Evolutionary conservation across 2,113 vertebrate genomes (phyloP).

Genomic region (Tamias sibiricus): DNA sequence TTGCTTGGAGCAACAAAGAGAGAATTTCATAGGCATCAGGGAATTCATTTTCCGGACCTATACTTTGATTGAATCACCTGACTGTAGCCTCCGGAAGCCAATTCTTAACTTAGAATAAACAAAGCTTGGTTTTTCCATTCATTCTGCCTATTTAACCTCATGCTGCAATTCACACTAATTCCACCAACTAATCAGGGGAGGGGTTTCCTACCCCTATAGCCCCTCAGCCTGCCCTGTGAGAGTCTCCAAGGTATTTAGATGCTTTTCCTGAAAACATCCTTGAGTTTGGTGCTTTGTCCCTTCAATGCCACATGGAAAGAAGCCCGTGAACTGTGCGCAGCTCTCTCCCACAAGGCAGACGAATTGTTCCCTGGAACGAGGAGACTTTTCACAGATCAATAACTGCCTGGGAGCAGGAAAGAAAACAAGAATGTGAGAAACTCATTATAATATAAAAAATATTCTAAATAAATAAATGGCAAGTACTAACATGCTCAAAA

Average conservation of each 20-base stretch:
- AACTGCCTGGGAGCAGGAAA: constrained; percentile 44
- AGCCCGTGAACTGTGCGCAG: not conserved
- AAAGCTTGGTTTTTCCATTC: not conserved
- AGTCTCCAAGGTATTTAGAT: not conserved
- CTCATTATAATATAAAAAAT: constrained; percentile 81
- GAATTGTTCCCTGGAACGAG: constrained; percentile 54
- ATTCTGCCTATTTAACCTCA: constrained; percentile 37
- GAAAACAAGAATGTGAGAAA: constrained; percentile 74
- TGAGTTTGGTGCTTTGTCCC: not conserved
- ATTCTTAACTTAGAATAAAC: constrained; percentile 36
- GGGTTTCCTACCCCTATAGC: not conserved
- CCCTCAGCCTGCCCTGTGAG: too few relatives aligned
- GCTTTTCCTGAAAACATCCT: not conserved
- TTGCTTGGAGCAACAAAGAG: constrained; percentile 26
- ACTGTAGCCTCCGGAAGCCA: not conserved
- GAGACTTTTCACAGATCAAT: constrained; percentile 66
- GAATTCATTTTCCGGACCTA: constrained; percentile 8
- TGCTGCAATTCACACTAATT: constrained; percentile 3
- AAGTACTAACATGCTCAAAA: constrained; percentile 80
- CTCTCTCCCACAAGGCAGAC: not conserved
- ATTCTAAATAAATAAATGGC: constrained; percentile 82
- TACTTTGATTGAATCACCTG: constrained; percentile 41
- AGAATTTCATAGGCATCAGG: constrained; percentile 19
- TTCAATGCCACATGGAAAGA: not conserved
- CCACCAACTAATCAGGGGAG: not conserved